Conservation (phyloP, 2,113 vertebrate species). For the Toxostoma redivivum region DNA sequence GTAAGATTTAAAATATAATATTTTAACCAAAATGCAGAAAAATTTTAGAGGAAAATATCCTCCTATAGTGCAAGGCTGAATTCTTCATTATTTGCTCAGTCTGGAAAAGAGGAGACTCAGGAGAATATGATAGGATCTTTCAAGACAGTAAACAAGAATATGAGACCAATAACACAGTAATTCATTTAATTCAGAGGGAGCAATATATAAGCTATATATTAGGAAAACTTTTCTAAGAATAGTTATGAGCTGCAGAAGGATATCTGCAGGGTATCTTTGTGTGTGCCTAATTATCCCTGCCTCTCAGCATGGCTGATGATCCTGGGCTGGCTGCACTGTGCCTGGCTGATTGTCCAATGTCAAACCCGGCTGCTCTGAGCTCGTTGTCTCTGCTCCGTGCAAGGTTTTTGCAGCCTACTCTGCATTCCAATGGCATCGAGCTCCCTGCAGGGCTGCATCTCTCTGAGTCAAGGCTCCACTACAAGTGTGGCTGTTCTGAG, state of each 20-base stretch:
- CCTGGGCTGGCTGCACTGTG: not conserved
- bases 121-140: not conserved
- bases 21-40: not conserved
- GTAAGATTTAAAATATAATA: not conserved
- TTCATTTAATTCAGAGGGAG: not conserved
- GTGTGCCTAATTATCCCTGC: slow-evolving; percentile 6
- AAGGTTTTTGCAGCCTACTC: not conserved
- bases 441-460: not conserved
- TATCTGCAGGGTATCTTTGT: slow-evolving; percentile 30
- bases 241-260: slow-evolving; percentile 7
- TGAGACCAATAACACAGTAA: not conserved
- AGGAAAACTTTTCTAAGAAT: slow-evolving; percentile 2
- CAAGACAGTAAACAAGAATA: not conserved
- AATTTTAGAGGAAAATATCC: not conserved
- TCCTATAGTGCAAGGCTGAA: not conserved
- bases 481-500: accelerated
- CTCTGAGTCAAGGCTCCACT: not conserved
- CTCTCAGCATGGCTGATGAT: not conserved
- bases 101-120: not conserved
- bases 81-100: not conserved
- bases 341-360: not conserved
- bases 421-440: not conserved
- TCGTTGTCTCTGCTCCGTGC: not conserved
- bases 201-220: not conserved
- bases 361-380: not conserved